Evolutionary conservation across 2,888 invertebrate genomes (phyloP).

Genomic region (Hylaea fasciaria): DNA sequence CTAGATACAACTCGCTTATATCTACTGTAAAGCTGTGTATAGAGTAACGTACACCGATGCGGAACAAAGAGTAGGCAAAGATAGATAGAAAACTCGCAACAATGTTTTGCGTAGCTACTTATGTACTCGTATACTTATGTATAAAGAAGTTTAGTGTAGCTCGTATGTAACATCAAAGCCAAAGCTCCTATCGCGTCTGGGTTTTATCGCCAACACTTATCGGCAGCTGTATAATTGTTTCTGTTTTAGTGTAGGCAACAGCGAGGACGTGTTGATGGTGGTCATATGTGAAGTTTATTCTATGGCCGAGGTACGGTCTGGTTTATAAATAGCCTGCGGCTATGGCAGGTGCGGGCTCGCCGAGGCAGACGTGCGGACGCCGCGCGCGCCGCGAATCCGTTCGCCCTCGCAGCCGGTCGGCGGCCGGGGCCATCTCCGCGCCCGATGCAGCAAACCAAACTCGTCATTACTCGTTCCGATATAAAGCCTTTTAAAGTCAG

Average conservation of each 20-base stretch:
- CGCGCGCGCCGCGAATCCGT: slow-evolving; percentile 68
- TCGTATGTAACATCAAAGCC: slow-evolving; percentile 22
- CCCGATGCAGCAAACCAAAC: slow-evolving; percentile 35
- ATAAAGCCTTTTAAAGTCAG: slow-evolving; percentile 35
- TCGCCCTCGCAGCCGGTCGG: slow-evolving; percentile 40
- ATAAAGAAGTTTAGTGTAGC: slow-evolving; percentile 12
- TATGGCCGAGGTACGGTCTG: slow-evolving; percentile 70
- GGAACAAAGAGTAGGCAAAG: slow-evolving; percentile 28
- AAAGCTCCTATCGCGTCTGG: slow-evolving; percentile 28
- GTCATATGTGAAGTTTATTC: slow-evolving; percentile 58
- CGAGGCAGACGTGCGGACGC: slow-evolving; percentile 77
- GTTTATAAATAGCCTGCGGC: slow-evolving; percentile 81
- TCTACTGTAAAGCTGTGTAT: slow-evolving; percentile 32
- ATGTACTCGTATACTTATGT: no score
- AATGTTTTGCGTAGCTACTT: slow-evolving; percentile 8
- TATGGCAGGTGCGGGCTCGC: slow-evolving; percentile 66
- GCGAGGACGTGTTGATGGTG: slow-evolving; percentile 32
- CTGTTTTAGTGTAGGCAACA: slow-evolving; percentile 27
- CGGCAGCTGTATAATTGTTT: slow-evolving; percentile 28
- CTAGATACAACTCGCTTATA: slow-evolving; percentile 35
- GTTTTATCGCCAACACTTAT: slow-evolving; percentile 21
- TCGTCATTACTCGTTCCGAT: slow-evolving; percentile 30
- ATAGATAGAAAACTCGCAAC: slow-evolving; percentile 25
- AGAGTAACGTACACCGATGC: slow-evolving; percentile 25
- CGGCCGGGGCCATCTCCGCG: slow-evolving; percentile 14